These are phyloP conservation scores for Panthera tigris DNA, from an alignment of 2,113 vertebrate genomes.

Conservation along the genomic window DNA sequence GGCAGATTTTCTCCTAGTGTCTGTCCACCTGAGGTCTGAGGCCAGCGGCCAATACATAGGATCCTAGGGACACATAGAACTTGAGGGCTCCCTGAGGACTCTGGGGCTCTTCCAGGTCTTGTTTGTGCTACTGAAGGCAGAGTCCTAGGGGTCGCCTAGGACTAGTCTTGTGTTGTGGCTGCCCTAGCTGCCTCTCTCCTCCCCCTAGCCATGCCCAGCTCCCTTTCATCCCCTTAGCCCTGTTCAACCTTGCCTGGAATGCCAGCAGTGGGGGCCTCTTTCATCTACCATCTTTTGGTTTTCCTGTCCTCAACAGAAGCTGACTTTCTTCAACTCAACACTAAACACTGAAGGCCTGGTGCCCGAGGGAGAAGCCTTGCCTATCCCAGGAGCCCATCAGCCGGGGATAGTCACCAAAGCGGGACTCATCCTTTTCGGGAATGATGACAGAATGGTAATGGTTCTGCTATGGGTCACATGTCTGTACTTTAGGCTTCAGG, in stretches of 20 bases:
- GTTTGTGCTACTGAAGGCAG: not conserved
- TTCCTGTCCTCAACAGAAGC: constrained; percentile 80
- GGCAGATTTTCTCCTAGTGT: not conserved
- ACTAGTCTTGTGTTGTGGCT: no score
- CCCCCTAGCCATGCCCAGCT: not conserved
- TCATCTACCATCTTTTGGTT: not conserved
- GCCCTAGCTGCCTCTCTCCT: accelerated
- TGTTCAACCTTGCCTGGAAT: not conserved
- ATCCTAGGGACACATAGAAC: not conserved
- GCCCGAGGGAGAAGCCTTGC: constrained; percentile 83
- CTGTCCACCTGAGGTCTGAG: not conserved
- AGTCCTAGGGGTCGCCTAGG: not conserved
- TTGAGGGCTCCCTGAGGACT: not conserved
- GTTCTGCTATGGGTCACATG: not conserved
- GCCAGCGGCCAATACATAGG: no score
- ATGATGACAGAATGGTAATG: constrained; percentile 86
- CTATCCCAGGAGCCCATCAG: constrained; percentile 85
- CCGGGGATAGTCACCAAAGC: constrained; percentile 86
- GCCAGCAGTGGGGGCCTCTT: accelerated
- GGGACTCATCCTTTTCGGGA: constrained; percentile 90
- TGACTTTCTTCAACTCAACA: constrained; percentile 90
- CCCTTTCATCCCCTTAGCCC: accelerated
- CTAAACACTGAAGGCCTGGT: constrained; percentile 78
- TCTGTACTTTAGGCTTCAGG: not conserved
- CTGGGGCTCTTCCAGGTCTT: not conserved